Base-by-base conservation (phyloP, 2,113 vertebrate genomes). In the Hippocampus guttulatus region DNA sequence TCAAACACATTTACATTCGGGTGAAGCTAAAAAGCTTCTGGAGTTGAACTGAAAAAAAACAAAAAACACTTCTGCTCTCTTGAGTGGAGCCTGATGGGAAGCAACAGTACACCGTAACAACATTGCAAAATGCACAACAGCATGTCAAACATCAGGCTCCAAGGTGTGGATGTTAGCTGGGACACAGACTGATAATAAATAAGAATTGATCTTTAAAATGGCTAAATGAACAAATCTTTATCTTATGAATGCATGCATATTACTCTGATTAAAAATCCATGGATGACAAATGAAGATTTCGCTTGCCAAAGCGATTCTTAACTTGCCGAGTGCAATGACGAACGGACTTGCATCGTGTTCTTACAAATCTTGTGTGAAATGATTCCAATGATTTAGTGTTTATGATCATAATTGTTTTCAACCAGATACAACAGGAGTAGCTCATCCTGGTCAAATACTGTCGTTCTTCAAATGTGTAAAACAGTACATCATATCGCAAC, bases 1-100 rank as follows among this genome's bases (percentile, higher is more conserved):
- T 84, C 71, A 79, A 83, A 84, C 77, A 79, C 81, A 87, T 82
- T 79, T 63, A 67, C 71, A 74, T 74, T 75, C 63, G 74, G 71
- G 27, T 66, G 77, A 81, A 81, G 73, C 70, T 79, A 73, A 83
- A 82, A 86, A 81, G 72, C 75, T 76, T 57, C 67, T 47, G 5
- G 40, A 87, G 75, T 67, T 75, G 72, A 81, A 76, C 68, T 52
- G 23, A 76, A 64, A 64, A 64, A 8, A 10, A 15, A 14, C 2
- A 64, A 25, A 55, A 57, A 57, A 3, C n/a, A 11, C 76, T 67
- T 49, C 58, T 47, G 57, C 47, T 74, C 74, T 76, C 77, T 72
- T 49, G 68, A 72, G 74, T 70, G 77, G 71, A 72, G 51, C 78
- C 70, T 77, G 71, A 76, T 75, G 69, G 47, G 62, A 52, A 20